Base-by-base conservation (phyloP, 2,797 vertebrate species). In the Peromyscus nudipes region DNA sequence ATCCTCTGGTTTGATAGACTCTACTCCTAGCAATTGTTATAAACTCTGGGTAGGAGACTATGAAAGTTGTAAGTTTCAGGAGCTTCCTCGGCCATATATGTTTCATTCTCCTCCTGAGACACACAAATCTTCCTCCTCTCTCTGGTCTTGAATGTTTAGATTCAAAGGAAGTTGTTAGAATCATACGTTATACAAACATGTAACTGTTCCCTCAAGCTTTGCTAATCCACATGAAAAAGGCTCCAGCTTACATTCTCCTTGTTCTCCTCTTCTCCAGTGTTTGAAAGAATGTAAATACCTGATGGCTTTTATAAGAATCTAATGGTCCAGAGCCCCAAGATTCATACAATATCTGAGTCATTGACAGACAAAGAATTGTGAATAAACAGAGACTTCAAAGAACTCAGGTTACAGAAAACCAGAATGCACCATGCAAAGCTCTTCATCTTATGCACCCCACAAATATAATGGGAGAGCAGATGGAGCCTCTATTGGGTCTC, bases 391-490 rank as follows among this genome's bases (percentile, higher is more conserved):
- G 17, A 23, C 16, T 19, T 19, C 27, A 7, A 11, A 11, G 34
- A 89, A 34, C 6, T 71, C 29, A 9, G 23, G 6, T 1, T 46
- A 12, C 17, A 49, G 37, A 79, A 55, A 0, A 34, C 7, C 11
- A 40, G 43, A 11, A 5, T 27, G 6, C 14, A 9, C 4, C 2
- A 3, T 46, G 13, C 11, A 40, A 60, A 77, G 46, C 21, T 16
- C 6, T 19, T 3, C 0, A 31, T 17, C 49, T 49, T 34, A 1
- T 1, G 49, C 25, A 9, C 9, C 52, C 16, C 1, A 1, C n/a
- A 49, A 73, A 14, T 27, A 8, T 23, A 1, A 1, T 52, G 31
- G 4, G 13, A 34, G 62, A 77, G 19, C 40, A 31, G 3, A 6
- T 27, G 4, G 46, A n/a, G 1, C 0, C 6, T 40, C 9, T 12